Base-by-base conservation (phyloP, 2,797 vertebrate genomes). In the Acomys russatus region DNA sequence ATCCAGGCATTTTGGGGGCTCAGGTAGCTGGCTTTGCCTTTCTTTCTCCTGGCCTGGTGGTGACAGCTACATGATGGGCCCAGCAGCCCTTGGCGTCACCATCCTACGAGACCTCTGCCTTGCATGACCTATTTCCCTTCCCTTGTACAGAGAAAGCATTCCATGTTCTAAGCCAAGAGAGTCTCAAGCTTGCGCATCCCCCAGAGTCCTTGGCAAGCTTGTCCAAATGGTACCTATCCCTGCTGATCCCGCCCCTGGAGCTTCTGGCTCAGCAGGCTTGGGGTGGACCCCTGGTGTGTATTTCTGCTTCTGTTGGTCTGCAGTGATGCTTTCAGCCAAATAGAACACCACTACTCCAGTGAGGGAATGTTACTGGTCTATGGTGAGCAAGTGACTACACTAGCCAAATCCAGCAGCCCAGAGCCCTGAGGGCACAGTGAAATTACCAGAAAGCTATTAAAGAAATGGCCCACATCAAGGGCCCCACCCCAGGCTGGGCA, bases 391-490 rank as follows among this genome's bases (percentile, higher is more conserved):
- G 44, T 54, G 33, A 87, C 17, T 54, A 74, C 73, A 35, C 35
- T 28, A 63, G 76, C 17, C 56, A 88, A 64, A 95, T 7, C 51
- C 30, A 82, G 28, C 5, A 35, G 66, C n/a, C 87, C 28, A 71
- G n/a, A 3, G 0, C 83, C 28, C 33, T 71, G 33, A 15, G 4
- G 54, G 3, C 83, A 71, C 8, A 54, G 38, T 20, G 78, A 20
- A 68, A 79, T 90, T n/a, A 66, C 59, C 90, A n/a, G 11, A 44
- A 25, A 91, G 38, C 56, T 82, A 79, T 78, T 77, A 82, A 77
- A 92, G 11, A 44, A 90, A 44, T 2, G 49, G 35, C 61, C 49
- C n/a, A 30, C 17, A 73, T 64, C 30, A 76, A 54, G 88, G 88
- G 17, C 23, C 18, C 71, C 44, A 38, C 22, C 30, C 49, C 49